Percentiles rank a stretch among this genome's conserved stretches.
Conservation (phyloP, 2,888 invertebrate species). For the Andrena marginata region DNA sequence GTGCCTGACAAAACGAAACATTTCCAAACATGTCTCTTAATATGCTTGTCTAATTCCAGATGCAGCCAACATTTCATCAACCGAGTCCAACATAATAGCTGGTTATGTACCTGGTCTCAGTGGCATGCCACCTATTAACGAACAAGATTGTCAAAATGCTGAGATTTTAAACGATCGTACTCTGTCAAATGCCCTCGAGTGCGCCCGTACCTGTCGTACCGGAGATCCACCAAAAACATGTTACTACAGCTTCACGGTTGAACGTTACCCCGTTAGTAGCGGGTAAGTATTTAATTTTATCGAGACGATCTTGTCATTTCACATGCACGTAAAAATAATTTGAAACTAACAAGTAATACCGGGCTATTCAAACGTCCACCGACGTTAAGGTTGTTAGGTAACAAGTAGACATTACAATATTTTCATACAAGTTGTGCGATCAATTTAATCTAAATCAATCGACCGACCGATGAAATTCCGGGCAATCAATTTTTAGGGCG, state of each 20-base stretch:
- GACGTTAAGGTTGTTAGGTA: not conserved
- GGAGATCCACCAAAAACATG: constrained; percentile 73
- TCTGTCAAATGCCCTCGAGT: constrained; percentile 48
- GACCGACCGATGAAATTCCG: too few species aligned
- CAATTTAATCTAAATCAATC: too few species aligned
- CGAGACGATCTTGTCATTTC: not conserved
- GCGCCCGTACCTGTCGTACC: constrained; percentile 76
- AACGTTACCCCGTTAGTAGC: constrained; percentile 61
- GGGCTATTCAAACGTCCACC: not conserved
- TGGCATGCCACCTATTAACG: constrained; percentile 6
- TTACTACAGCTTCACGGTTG: constrained; percentile 73
- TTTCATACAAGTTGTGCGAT: too few species aligned
- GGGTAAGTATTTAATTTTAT: constrained; percentile 20
- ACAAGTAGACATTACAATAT: not conserved
- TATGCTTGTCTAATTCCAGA: constrained; percentile 44
- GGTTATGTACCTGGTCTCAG: constrained; percentile 16
- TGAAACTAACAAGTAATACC: not conserved
- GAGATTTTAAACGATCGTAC: not conserved
- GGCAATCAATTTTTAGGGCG: constrained; percentile 55
- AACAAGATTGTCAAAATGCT: not conserved
- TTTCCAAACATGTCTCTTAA: too few species aligned
- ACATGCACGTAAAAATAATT: too few species aligned
- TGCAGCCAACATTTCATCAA: constrained; percentile 8
- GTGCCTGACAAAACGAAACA: too few species aligned
- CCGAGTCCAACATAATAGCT: not conserved